Conservation (phyloP, 30 jellyfish, hydroid and myxozoan genomes). For the Mastigias papua region DNA sequence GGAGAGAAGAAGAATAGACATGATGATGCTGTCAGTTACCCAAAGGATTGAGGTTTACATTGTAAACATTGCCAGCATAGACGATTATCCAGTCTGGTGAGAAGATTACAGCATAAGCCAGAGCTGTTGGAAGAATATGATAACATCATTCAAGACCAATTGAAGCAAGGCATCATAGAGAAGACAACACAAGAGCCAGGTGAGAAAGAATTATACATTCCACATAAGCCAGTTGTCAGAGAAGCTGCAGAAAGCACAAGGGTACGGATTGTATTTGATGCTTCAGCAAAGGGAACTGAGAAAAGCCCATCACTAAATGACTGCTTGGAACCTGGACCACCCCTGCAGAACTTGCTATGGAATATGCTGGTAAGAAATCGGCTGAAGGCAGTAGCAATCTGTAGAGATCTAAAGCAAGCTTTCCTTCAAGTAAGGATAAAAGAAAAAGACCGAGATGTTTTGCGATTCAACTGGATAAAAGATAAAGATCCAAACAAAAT, state of each 20-base stretch:
- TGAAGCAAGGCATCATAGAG: too few relatives aligned
- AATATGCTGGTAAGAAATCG: constrained; percentile 54
- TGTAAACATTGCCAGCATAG: constrained; percentile 5
- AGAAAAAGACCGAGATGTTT: constrained; percentile 58
- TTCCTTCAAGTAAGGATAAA: constrained; percentile 49
- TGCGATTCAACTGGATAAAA: constrained; percentile 44
- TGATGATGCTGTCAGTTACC: too few relatives aligned
- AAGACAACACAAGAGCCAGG: too few relatives aligned
- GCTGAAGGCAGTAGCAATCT: constrained; percentile 30
- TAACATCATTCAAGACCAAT: constrained; percentile 56
- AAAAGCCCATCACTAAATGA: constrained; percentile 61
- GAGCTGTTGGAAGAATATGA: constrained; percentile 57
- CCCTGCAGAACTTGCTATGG: constrained; percentile 62
- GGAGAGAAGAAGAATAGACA: too few relatives aligned
- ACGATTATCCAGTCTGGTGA: constrained; percentile 42
- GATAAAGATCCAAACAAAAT: constrained; percentile 33
- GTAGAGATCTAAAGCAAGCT: constrained; percentile 75
- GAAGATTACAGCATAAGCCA: constrained; percentile 51
- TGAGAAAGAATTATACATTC: constrained; percentile 65
- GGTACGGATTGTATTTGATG: too few relatives aligned
- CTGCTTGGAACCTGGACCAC: constrained; percentile 71
- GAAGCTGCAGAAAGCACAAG: too few relatives aligned
- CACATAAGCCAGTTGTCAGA: constrained; percentile 73
- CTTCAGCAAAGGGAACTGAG: constrained; percentile 60
- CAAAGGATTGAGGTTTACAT: constrained; percentile 45